phyloP scores from a whole-genome alignment of 2,113 vertebrate species.

The Phycodurus eques region DNA sequence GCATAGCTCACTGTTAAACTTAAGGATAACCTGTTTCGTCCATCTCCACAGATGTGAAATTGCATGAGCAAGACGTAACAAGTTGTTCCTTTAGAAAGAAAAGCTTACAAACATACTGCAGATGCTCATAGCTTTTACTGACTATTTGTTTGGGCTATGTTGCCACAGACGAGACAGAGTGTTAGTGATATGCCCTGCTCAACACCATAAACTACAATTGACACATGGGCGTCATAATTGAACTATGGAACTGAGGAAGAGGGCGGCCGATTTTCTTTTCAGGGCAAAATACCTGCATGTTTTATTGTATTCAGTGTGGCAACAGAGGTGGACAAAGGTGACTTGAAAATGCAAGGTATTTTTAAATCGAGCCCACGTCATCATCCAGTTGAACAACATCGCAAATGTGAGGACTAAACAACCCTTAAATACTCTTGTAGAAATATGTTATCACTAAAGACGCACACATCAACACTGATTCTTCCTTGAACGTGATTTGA shows the following conservation, averaged over 20 bases:
- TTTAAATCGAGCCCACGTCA: background rate
- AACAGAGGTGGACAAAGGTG: background rate
- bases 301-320: background rate
- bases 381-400: conserved; percentile 1
- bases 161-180: background rate
- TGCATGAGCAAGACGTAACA: background rate
- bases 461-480: background rate
- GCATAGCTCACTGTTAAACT: background rate
- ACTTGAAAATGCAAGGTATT: background rate
- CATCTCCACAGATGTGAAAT: background rate
- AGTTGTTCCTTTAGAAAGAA: background rate
- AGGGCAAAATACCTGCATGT: background rate
- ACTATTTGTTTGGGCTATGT: background rate
- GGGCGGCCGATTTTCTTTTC: background rate
- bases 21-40: background rate
- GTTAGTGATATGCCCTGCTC: background rate
- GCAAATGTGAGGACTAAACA: conserved; percentile 13
- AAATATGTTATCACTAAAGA: background rate
- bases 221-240: background rate
- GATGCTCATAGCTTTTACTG: background rate
- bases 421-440: no score
- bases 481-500: background rate
- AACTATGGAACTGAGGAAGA: background rate
- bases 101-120: background rate
- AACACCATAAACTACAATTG: background rate